phyloP scores from a whole-genome alignment of 2,888 invertebrate genomes.

The Syritta pipiens region DNA sequence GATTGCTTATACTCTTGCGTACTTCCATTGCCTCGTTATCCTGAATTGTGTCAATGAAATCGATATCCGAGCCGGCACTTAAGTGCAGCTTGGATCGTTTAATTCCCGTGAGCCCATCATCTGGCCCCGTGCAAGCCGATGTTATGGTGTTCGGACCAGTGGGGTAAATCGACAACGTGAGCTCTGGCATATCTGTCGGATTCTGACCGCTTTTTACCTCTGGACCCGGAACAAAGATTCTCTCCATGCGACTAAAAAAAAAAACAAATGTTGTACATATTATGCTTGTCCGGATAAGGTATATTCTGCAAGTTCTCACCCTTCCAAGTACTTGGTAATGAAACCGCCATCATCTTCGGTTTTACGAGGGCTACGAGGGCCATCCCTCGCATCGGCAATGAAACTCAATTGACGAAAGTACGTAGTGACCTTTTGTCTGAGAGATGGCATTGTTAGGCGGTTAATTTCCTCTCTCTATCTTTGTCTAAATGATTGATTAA shows the following conservation, averaged over 20 bases:
- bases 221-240: conserved; percentile 75
- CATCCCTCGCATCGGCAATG: conserved; percentile 82
- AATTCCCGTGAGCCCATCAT: conserved; percentile 88
- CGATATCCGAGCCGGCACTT: conserved; percentile 83
- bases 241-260: conserved; percentile 75
- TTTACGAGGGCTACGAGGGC: conserved; percentile 75
- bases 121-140: conserved; percentile 90
- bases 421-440: conserved; percentile 85
- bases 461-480: conserved; percentile 25
- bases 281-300: too few species aligned
- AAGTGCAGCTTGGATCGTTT: conserved; percentile 84
- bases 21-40: conserved; percentile 77
- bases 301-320: conserved; percentile 80
- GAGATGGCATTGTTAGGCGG: conserved; percentile 82
- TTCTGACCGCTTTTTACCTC: conserved; percentile 85
- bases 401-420: conserved; percentile 87
- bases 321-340: conserved; percentile 85
- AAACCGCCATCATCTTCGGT: conserved; percentile 82
- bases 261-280: too few species aligned
- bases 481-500: conserved; percentile 50
- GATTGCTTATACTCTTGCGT: conserved; percentile 75
- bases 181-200: conserved; percentile 86
- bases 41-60: conserved; percentile 84
- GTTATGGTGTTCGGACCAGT: conserved; percentile 82
- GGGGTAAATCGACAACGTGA: conserved; percentile 80